Evolutionary conservation across 2,888 invertebrate species (phyloP).

Genomic region (Baccha elongata): DNA sequence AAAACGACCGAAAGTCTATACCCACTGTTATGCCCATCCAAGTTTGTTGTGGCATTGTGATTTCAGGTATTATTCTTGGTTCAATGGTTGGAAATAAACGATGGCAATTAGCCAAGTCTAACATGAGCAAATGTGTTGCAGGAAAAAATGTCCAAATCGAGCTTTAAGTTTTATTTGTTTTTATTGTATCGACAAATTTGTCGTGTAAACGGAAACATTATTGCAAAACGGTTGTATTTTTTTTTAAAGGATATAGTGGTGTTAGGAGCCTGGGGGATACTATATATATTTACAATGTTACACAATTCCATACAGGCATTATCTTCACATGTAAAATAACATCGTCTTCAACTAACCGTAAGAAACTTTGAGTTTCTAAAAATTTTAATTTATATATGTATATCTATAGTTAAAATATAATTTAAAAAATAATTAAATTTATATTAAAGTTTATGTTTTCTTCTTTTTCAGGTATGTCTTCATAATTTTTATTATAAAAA

Average conservation of each 20-base stretch:
- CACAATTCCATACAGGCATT: no score
- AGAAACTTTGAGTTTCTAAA: no score
- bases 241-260: no score
- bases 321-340: neutral
- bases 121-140: neutral
- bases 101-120: constrained; percentile 31
- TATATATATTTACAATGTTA: no score
- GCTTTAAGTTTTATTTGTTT: neutral
- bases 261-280: no score
- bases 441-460: neutral
- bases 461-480: neutral
- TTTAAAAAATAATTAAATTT: neutral
- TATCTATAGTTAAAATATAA: no score
- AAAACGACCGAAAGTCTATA: neutral
- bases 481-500: no score
- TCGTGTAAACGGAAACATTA: constrained; percentile 3
- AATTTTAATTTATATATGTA: no score
- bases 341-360: no score
- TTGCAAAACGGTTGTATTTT: neutral
- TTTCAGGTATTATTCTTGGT: constrained; percentile 27
- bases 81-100: constrained; percentile 6
- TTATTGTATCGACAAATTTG: neutral
- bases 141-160: constrained; percentile 10
- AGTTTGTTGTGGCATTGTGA: neutral
- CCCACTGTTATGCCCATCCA: neutral